These are phyloP conservation scores for Torymus tubicola DNA, from an alignment of 2,888 invertebrate genomes.

Conservation along the genomic window DNA sequence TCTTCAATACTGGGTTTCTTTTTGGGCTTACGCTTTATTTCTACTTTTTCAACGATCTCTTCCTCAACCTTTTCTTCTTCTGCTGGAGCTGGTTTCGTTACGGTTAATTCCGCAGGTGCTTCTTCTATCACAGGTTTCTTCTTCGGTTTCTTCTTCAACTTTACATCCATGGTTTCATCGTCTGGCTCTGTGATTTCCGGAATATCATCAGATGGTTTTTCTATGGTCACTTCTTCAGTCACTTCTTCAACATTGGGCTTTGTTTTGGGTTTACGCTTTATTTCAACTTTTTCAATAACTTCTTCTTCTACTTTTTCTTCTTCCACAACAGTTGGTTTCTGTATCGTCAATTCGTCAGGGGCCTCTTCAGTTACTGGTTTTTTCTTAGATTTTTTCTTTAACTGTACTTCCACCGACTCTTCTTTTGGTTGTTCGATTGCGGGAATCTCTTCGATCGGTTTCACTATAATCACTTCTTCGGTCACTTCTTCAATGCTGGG, in stretches of 20 bases:
- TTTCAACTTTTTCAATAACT: conserved; percentile 64
- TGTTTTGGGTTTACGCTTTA: conserved; percentile 65
- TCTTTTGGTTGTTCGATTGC: conserved; percentile 66
- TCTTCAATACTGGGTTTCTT: conserved; percentile 69
- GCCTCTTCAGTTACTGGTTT: conserved; percentile 70
- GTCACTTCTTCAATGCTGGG: conserved; percentile 72
- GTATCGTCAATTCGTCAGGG: conserved; percentile 75
- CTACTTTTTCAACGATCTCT: conserved; percentile 65
- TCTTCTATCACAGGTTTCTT: conserved; percentile 65
- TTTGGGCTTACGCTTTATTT: conserved; percentile 64
- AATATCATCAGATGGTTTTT: conserved; percentile 67
- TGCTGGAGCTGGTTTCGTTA: conserved; percentile 65
- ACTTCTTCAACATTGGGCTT: conserved; percentile 71
- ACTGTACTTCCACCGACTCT: conserved; percentile 59
- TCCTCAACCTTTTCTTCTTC: conserved; percentile 73
- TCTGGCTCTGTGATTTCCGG: conserved; percentile 64
- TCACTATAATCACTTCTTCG: conserved; percentile 76
- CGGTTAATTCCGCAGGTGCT: conserved; percentile 68
- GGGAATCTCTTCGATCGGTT: conserved; percentile 67
- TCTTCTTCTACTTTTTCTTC: conserved; percentile 65
- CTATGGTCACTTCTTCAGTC: conserved; percentile 75
- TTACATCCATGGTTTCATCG: conserved; percentile 61
- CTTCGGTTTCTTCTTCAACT: conserved; percentile 63
- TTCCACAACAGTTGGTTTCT: conserved; percentile 67
- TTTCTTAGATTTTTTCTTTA: conserved; percentile 66